A percentile compares a stretch with the other conserved stretches of the same genome.
Conservation (phyloP, 2,113 vertebrate genomes). For the Brachypodius melanocephalos region DNA sequence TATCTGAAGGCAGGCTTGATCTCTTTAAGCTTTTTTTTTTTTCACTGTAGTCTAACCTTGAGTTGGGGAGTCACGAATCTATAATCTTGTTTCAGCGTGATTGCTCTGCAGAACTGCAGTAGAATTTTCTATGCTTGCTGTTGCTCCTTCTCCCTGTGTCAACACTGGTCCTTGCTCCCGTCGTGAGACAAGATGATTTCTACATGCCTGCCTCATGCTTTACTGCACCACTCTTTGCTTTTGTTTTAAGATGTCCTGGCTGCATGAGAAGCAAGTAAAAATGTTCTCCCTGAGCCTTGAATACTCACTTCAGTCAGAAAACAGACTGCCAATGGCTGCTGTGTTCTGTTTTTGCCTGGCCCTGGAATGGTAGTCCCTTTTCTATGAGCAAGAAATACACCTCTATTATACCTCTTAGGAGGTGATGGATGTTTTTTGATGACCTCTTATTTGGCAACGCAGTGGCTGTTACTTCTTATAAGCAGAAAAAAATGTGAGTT, state of each 20-base stretch:
- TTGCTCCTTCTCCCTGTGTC: background rate
- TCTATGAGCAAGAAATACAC: background rate
- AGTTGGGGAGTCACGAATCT: slow-evolving; percentile 47
- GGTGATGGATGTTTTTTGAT: background rate
- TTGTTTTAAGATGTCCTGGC: background rate
- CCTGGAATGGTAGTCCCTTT: background rate
- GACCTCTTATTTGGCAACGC: background rate
- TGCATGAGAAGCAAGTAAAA: background rate
- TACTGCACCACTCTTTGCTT: background rate
- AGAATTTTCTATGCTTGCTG: slow-evolving; percentile 8
- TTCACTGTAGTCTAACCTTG: slow-evolving; percentile 43
- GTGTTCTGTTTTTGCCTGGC: background rate
- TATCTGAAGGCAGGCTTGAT: slow-evolving; percentile 20
- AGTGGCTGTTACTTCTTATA: background rate
- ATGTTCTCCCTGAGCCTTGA: background rate
- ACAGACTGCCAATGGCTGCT: background rate
- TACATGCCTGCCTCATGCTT: background rate
- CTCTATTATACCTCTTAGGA: background rate
- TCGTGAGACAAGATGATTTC: background rate
- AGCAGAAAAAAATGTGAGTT: background rate
- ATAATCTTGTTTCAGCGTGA: slow-evolving; percentile 44
- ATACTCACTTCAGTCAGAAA: background rate
- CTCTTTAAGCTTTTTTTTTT: slow-evolving; percentile 9
- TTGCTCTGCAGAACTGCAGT: slow-evolving; percentile 52
- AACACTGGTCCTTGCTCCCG: background rate